Evolutionary conservation across 2,888 invertebrate species (phyloP).

Genomic region (Andrena bicolor): DNA sequence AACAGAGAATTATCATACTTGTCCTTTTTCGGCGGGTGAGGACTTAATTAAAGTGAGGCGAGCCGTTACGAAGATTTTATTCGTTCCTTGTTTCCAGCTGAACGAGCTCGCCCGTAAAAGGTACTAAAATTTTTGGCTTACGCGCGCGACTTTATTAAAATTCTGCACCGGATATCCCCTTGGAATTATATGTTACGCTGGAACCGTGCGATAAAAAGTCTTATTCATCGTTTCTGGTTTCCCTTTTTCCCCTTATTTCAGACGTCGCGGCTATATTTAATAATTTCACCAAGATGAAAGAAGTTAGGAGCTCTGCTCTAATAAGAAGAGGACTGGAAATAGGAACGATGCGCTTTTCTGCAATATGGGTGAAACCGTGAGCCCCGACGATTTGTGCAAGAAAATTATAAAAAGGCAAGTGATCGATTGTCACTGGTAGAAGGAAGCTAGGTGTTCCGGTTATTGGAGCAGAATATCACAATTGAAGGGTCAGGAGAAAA

Average conservation of each 20-base stretch:
- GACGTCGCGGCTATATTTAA: conserved; percentile 8
- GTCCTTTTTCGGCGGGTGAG: background rate
- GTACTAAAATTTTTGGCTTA: conserved; percentile 48
- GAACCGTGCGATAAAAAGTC: conserved; percentile 26
- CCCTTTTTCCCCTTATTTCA: background rate
- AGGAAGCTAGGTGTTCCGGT: background rate
- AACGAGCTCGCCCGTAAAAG: conserved; percentile 38
- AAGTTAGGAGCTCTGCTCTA: background rate
- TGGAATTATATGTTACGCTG: conserved; percentile 43
- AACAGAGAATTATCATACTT: background rate
- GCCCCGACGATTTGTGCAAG: background rate
- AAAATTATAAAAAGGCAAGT: background rate
- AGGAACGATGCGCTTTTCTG: conserved; percentile 3
- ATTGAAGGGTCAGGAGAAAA: background rate
- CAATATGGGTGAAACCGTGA: too few relatives aligned
- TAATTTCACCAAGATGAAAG: conserved; percentile 13
- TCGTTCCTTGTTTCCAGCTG: conserved; percentile 42
- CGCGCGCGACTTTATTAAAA: conserved; percentile 55
- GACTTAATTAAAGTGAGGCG: conserved; percentile 42
- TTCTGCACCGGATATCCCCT: conserved; percentile 36
- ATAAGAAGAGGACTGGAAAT: conserved; percentile 1
- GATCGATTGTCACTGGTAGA: background rate
- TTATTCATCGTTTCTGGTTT: conserved; percentile 14
- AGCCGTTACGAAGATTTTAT: conserved; percentile 50
- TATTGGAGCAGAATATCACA: conserved; percentile 11